phyloP scores from a whole-genome alignment of 2,113 vertebrate genomes.

The Silurus glanis region DNA sequence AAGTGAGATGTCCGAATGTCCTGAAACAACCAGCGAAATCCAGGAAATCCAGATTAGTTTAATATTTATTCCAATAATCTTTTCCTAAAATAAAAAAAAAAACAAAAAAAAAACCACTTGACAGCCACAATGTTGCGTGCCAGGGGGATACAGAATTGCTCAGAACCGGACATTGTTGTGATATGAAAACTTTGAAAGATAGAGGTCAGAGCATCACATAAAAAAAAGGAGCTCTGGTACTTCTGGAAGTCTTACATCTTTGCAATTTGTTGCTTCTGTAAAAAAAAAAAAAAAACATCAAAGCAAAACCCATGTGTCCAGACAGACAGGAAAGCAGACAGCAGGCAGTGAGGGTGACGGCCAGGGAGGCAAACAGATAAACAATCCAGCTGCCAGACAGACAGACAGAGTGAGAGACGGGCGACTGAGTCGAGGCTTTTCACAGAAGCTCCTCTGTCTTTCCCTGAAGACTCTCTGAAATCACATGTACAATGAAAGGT shows the following conservation, averaged over 20 bases:
- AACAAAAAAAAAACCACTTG: background rate
- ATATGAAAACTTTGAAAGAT: background rate
- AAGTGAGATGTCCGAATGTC: background rate
- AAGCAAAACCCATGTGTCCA: background rate
- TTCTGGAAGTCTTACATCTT: background rate
- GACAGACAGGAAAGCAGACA: slow-evolving; percentile 29
- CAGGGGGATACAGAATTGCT: too few species aligned
- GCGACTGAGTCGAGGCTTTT: slow-evolving; percentile 6
- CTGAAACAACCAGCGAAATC: background rate
- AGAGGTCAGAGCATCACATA: background rate
- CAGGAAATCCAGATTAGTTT: background rate
- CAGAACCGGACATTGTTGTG: background rate
- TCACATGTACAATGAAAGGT: slow-evolving; percentile 36
- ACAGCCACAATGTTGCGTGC: background rate
- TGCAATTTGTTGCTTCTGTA: background rate
- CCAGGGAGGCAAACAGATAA: slow-evolving; percentile 27
- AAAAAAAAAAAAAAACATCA: background rate
- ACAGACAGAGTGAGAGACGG: slow-evolving; percentile 31
- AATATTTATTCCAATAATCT: too few species aligned
- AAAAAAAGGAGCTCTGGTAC: background rate
- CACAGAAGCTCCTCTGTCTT: slow-evolving; percentile 10
- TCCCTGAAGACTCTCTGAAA: slow-evolving; percentile 39
- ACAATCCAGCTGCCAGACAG: slow-evolving; percentile 36
- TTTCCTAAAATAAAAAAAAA: background rate
- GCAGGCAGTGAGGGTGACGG: slow-evolving; percentile 14